phyloP scores from a whole-genome alignment of 2,113 vertebrate species.

The Gallinago undulata region DNA sequence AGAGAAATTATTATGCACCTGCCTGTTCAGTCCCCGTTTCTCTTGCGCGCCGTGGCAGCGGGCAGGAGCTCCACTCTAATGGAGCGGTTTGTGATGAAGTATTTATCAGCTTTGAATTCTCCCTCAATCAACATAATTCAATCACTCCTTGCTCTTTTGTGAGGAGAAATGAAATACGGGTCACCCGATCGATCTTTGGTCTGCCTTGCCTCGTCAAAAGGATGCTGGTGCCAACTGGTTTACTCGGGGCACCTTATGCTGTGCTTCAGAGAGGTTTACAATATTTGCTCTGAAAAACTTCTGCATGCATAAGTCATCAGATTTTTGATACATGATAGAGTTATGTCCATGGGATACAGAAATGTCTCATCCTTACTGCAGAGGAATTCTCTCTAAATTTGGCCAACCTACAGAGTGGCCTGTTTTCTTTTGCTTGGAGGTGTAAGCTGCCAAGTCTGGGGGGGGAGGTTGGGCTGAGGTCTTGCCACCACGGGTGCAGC shows the following conservation, averaged over 20 bases:
- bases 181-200: background rate
- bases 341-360: background rate
- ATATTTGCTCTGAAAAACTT: background rate
- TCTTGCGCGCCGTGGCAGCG: background rate
- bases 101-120: slow-evolving; percentile 12
- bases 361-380: background rate
- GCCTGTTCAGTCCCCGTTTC: background rate
- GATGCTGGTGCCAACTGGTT: background rate
- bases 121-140: background rate
- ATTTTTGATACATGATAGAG: background rate
- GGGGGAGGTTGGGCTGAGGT: background rate
- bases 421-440: background rate
- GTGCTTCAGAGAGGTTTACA: background rate
- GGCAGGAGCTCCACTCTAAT: background rate
- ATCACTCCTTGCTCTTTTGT: background rate
- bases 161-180: background rate
- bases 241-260: background rate
- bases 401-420: background rate
- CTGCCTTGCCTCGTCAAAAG: background rate
- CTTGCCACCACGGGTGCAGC: background rate
- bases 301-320: background rate
- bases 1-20: background rate
- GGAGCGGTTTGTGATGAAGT: background rate
- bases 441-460: background rate
- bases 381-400: background rate